Base-by-base conservation (phyloP, 1,140 invertebrate species). In the Tetramorium simillimum region DNA sequence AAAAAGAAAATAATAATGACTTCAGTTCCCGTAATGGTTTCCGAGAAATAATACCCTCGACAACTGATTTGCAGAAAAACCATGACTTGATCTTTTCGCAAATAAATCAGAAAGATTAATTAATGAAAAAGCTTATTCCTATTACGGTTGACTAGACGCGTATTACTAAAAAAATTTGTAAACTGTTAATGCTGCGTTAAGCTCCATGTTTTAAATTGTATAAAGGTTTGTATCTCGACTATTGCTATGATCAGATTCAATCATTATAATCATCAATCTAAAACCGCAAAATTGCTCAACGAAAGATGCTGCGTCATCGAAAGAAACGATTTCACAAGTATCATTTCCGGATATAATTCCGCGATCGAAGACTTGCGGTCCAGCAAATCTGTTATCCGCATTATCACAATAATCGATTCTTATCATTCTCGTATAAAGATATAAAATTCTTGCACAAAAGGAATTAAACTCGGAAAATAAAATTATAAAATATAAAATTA, bases 21-120 rank as follows among this genome's bases (percentile, higher is more conserved):
- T 81, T 81, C 63, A 46, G 56, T 81, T 81, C 14, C 33, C 24
- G 33, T 81, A 70, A 81, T 70, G 65, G 46, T 81, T 81, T 81
- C 63, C 16, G 21, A 37, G 46, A 81, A 81, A 49, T 69, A 80
- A 80, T 70, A 81, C 28, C 18, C 14, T 9, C 24, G 46, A 81
- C 46, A 69, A 80, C 46, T 49, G n/a, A 70, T 49, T 70, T 46
- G 51, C 28, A 24, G 43, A 37, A 70, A 81, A 53, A n/a, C 2
- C 16, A 28, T 53, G 14, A 40, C 46, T 82, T 2, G 37, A 82
- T 24, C 33, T 72, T 82, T 43, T 58, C 16, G n/a, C 51, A 46
- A 43, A 56, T 82, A 70, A 43, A 70, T 43, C 28, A 14, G 24
- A 65, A 76, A 65, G 62, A 49, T 65, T 33, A 58, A 82, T 82